These are phyloP conservation scores for Drosophila ustulata DNA, from an alignment of 2,888 invertebrate genomes.

Conservation along the genomic window DNA sequence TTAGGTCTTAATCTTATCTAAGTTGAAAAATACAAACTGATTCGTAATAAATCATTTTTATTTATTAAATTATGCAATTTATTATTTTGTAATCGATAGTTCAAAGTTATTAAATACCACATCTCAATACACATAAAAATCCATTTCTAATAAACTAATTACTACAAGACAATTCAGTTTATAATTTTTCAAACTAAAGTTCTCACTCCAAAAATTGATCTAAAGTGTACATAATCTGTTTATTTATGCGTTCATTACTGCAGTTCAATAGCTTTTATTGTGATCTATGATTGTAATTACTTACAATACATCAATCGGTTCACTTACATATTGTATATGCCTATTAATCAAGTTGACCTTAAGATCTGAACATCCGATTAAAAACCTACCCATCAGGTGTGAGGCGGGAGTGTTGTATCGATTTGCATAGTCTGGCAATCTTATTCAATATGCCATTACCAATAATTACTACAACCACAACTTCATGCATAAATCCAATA, in stretches of 20 bases:
- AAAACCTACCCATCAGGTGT: neutral
- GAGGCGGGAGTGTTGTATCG: constrained; percentile 17
- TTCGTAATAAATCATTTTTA: too few relatives aligned
- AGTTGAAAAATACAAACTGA: too few relatives aligned
- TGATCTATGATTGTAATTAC: neutral
- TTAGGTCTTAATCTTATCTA: too few relatives aligned
- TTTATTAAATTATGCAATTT: too few relatives aligned
- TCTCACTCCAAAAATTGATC: too few relatives aligned
- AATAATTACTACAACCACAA: constrained; percentile 6
- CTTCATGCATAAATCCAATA: neutral
- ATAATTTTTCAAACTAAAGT: too few relatives aligned
- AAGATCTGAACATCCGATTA: neutral
- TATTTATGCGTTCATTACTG: neutral
- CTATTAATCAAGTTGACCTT: constrained; percentile 1
- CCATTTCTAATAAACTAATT: too few relatives aligned
- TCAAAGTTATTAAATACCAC: too few relatives aligned
- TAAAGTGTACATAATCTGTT: too few relatives aligned
- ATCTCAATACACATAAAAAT: too few relatives aligned
- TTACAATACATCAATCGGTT: neutral
- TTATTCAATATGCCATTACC: constrained; percentile 26
- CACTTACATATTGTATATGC: neutral
- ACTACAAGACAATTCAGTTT: too few relatives aligned
- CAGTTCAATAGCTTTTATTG: neutral
- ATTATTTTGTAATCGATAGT: too few relatives aligned
- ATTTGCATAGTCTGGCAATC: constrained; percentile 24